Conservation (phyloP, 2,113 vertebrate species). For the Cyanocitta stelleri region DNA sequence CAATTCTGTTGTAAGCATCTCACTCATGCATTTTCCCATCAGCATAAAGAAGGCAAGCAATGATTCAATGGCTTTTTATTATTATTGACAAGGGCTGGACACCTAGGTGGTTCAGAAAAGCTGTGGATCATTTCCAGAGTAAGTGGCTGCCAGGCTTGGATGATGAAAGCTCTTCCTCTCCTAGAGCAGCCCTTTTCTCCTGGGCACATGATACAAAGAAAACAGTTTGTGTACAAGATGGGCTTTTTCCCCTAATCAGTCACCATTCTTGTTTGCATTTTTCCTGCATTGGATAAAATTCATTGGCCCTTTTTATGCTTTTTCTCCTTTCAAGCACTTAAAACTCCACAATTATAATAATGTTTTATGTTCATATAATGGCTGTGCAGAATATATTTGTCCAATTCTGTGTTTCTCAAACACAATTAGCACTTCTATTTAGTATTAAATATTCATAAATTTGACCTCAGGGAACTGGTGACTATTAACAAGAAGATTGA, state of each 20-base stretch:
- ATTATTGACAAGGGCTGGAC: background rate
- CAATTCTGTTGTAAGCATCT: background rate
- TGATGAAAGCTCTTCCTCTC: background rate
- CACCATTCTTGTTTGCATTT: background rate
- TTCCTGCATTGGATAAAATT: background rate
- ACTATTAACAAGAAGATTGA: background rate
- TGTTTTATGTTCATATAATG: background rate
- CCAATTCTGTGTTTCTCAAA: background rate
- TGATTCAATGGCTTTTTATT: background rate
- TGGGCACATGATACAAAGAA: background rate
- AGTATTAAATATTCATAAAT: constrained; percentile 40
- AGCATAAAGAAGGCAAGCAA: background rate
- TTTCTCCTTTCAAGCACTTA: background rate
- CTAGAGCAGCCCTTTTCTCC: background rate
- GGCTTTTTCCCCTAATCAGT: background rate
- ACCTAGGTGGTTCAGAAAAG: background rate
- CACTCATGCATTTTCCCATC: rapidly evolving
- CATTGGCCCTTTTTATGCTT: background rate
- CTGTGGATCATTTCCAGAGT: background rate
- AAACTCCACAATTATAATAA: background rate
- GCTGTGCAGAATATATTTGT: background rate
- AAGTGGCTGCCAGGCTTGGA: rapidly evolving
- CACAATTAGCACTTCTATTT: background rate
- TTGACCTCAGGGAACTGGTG: background rate
- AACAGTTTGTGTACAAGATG: background rate